Evolutionary conservation across 2,888 invertebrate genomes (phyloP).

Genomic region (Antheraea yamamai): DNA sequence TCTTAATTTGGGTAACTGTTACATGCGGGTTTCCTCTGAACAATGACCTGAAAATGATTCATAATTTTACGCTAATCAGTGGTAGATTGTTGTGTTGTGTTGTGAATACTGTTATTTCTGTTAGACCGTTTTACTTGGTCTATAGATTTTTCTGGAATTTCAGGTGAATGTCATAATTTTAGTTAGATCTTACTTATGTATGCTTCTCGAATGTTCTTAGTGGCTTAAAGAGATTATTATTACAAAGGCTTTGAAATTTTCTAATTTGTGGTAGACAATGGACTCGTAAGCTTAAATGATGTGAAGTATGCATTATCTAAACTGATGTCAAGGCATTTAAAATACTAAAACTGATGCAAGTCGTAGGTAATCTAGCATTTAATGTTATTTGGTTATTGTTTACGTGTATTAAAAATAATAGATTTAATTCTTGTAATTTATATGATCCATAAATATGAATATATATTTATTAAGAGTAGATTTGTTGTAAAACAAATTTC

Average conservation of each 20-base stretch:
- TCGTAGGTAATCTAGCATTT: neutral
- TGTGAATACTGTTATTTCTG: slow-evolving; percentile 48
- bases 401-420: neutral
- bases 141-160: slow-evolving; percentile 32
- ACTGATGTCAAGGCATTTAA: neutral
- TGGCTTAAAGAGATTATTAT: neutral
- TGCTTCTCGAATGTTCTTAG: too few species aligned
- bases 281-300: neutral
- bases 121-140: slow-evolving; percentile 43
- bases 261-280: neutral
- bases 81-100: slow-evolving; percentile 44
- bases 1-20: slow-evolving; percentile 75
- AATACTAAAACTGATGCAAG: neutral
- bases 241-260: neutral
- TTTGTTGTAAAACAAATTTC: neutral
- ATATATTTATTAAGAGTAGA: neutral
- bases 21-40: slow-evolving; percentile 58
- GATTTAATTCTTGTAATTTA: neutral
- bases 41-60: slow-evolving; percentile 75
- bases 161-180: slow-evolving; percentile 28
- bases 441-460: neutral
- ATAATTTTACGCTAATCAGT: slow-evolving; percentile 60
- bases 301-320: neutral
- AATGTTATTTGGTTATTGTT: neutral
- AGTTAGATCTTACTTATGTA: neutral